Conservation (phyloP, 1,140 invertebrate species). For the Drosophila azteca region DNA sequence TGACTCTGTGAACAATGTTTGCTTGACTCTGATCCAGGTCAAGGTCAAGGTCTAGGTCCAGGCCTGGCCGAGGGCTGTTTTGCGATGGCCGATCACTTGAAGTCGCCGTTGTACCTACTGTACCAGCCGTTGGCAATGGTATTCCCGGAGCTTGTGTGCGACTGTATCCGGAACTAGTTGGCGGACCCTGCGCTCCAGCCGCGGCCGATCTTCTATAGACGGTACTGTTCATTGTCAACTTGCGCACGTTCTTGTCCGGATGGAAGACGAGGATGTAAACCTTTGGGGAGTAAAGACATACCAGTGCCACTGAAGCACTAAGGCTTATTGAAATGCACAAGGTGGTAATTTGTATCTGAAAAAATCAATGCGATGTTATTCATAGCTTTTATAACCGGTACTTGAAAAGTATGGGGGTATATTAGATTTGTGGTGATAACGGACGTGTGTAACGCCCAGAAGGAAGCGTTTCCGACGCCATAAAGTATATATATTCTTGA, state of each 20-base stretch:
- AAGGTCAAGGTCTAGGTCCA: conserved; percentile 18
- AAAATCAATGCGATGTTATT: background rate
- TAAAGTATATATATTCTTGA: too few species aligned
- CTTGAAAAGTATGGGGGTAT: too few species aligned
- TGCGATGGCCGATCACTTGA: conserved; percentile 32
- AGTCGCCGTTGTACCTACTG: conserved; percentile 18
- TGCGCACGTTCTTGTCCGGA: conserved; percentile 90
- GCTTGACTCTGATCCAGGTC: conserved; percentile 21
- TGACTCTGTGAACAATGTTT: conserved; percentile 33
- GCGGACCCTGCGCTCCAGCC: conserved; percentile 40
- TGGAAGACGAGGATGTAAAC: conserved; percentile 91
- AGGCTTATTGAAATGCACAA: conserved; percentile 92
- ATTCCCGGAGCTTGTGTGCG: conserved; percentile 41
- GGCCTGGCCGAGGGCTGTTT: conserved; percentile 20
- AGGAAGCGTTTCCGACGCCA: too few species aligned
- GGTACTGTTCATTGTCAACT: conserved; percentile 84
- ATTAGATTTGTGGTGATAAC: too few species aligned
- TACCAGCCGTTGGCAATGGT: background rate
- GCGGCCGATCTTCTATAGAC: conserved; percentile 83
- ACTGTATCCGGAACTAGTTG: conserved; percentile 54
- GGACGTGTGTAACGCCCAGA: too few species aligned
- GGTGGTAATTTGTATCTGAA: conserved; percentile 89
- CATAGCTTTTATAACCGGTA: too few species aligned
- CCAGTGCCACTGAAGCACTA: conserved; percentile 90
- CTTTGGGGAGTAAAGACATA: conserved; percentile 91